These are phyloP conservation scores for Oligia fasciuncula DNA, from an alignment of 2,888 invertebrate genomes.

Conservation along the genomic window DNA sequence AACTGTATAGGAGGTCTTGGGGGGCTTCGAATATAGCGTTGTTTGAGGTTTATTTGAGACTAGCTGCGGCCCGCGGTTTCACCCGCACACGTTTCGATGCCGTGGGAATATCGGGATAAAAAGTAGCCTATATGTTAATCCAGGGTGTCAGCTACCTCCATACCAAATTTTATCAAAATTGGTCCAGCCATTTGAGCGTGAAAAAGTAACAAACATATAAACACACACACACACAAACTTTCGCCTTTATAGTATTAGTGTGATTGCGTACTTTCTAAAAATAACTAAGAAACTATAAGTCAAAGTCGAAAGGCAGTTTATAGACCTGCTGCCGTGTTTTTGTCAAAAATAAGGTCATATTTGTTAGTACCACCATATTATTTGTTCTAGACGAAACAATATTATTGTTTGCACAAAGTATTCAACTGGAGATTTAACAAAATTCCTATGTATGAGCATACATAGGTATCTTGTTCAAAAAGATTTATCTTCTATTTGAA, in stretches of 20 bases:
- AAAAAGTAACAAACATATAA: too few relatives aligned
- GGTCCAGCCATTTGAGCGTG: too few relatives aligned
- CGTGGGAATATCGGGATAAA: too few relatives aligned
- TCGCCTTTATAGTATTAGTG: too few relatives aligned
- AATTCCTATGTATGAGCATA: conserved; percentile 9
- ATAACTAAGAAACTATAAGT: not conserved
- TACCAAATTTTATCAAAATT: too few relatives aligned
- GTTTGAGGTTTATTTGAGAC: conserved; percentile 30
- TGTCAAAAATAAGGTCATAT: conserved; percentile 33
- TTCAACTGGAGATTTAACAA: conserved; percentile 25
- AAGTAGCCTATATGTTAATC: too few relatives aligned
- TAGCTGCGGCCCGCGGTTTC: too few relatives aligned
- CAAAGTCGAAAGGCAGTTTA: not conserved
- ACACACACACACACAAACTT: too few relatives aligned
- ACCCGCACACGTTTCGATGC: too few relatives aligned
- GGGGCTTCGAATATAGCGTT: conserved; percentile 40
- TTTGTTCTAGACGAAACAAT: conserved; percentile 46
- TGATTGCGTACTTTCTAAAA: not conserved
- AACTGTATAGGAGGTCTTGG: conserved; percentile 48
- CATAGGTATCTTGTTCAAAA: conserved; percentile 17
- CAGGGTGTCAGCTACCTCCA: too few relatives aligned
- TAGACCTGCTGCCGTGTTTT: not conserved
- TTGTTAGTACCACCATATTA: conserved; percentile 40
- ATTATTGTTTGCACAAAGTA: conserved; percentile 61
- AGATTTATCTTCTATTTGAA: conserved; percentile 35